A percentile compares a stretch with the other conserved stretches of the same genome.
Conservation (phyloP, 2,797 vertebrate genomes). For the Podarcis lilfordi region DNA sequence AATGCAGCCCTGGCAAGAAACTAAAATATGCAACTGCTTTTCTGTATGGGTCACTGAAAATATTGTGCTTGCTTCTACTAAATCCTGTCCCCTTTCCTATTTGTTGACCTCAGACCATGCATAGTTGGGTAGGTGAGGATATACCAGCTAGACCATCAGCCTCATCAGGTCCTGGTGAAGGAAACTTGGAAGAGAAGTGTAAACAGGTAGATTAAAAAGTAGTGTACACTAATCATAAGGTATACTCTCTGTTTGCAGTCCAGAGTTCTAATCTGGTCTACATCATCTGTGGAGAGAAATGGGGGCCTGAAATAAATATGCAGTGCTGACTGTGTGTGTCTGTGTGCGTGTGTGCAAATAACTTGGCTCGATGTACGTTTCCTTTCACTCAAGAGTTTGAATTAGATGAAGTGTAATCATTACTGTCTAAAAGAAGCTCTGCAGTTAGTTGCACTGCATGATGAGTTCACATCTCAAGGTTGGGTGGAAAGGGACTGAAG, state of each 20-base stretch:
- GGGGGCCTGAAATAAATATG: slow-evolving; percentile 40
- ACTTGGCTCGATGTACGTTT: slow-evolving; percentile 41
- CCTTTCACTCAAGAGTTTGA: slow-evolving; percentile 43
- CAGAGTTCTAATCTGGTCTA: slow-evolving; percentile 59
- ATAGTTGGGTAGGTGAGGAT: slow-evolving; percentile 92
- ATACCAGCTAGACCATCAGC: slow-evolving; percentile 87
- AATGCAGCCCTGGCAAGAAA: slow-evolving; percentile 20
- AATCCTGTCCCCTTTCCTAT: slow-evolving; percentile 71
- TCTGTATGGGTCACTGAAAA: slow-evolving; percentile 40
- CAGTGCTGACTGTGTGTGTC: slow-evolving; percentile 8
- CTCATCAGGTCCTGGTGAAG: slow-evolving; percentile 88
- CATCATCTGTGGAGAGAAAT: slow-evolving; percentile 47
- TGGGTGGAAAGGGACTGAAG: background rate
- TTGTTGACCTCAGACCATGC: slow-evolving; percentile 85
- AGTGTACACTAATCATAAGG: slow-evolving; percentile 74
- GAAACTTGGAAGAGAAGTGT: slow-evolving; percentile 93
- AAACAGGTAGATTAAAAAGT: slow-evolving; percentile 90
- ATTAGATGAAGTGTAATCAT: background rate
- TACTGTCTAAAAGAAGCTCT: background rate
- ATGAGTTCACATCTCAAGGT: background rate
- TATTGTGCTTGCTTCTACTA: slow-evolving; percentile 41
- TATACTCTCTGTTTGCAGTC: slow-evolving; percentile 64
- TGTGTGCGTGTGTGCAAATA: slow-evolving; percentile 27
- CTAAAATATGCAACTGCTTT: slow-evolving; percentile 29
- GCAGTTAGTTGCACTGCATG: background rate